A percentile compares a stretch with the other conserved stretches of the same genome.
Conservation (phyloP, 2,113 vertebrate species). For the Grus americana region DNA sequence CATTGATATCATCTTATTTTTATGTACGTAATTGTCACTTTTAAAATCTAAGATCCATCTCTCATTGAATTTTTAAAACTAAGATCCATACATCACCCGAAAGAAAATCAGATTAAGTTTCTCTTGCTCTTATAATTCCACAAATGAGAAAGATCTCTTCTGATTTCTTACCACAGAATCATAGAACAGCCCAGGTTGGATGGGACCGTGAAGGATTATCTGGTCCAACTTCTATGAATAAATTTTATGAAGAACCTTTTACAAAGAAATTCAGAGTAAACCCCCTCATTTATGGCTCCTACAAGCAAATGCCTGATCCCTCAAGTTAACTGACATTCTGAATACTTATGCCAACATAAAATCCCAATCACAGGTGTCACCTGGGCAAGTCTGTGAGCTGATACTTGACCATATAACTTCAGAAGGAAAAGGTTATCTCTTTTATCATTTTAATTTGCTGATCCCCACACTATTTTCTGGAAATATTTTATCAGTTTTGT, state of each 20-base stretch:
- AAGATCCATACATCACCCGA: background rate
- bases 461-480: background rate
- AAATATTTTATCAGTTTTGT: background rate
- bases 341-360: background rate
- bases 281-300: background rate
- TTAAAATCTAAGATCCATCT: conserved; percentile 15
- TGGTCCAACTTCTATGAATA: background rate
- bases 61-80: conserved; percentile 8
- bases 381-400: background rate
- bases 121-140: background rate
- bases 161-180: background rate
- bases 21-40: background rate
- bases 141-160: background rate
- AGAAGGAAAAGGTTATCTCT: background rate
- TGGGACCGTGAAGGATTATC: background rate
- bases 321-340: background rate
- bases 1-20: background rate
- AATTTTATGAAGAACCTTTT: background rate
- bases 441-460: background rate
- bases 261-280: background rate
- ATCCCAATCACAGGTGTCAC: background rate
- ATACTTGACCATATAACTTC: background rate
- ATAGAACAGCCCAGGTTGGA: background rate
- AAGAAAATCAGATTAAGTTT: background rate
- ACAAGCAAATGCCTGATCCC: background rate